Conservation (phyloP, 2,888 invertebrate species). For the Parnassius apollo region DNA sequence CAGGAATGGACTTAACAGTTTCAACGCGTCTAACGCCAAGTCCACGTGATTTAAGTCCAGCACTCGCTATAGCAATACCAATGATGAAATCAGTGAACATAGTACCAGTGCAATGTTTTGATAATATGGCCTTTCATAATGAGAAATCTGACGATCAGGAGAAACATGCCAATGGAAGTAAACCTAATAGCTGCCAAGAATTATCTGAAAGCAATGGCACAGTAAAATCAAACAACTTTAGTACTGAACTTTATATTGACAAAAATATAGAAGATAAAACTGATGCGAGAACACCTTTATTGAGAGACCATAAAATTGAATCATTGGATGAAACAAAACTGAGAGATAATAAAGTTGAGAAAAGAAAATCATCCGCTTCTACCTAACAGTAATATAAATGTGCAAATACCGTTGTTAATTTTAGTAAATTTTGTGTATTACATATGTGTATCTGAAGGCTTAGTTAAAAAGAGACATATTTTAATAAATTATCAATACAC, state of each 20-base stretch:
- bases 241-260: constrained; percentile 62
- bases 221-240: constrained; percentile 62
- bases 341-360: constrained; percentile 68
- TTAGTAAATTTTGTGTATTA: background rate
- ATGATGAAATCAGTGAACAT: constrained; percentile 81
- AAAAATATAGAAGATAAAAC: constrained; percentile 62
- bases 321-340: constrained; percentile 73
- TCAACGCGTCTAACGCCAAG: constrained; percentile 84
- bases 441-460: constrained; percentile 2
- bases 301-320: constrained; percentile 73
- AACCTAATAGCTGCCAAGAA: constrained; percentile 57
- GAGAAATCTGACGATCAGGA: constrained; percentile 52
- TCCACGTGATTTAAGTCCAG: constrained; percentile 84
- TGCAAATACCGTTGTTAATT: background rate
- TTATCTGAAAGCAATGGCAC: constrained; percentile 65
- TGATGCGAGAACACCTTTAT: constrained; percentile 68
- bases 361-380: constrained; percentile 74
- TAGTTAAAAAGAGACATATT: constrained; percentile 21
- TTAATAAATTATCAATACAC: constrained; percentile 14
- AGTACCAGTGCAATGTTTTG: constrained; percentile 73
- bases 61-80: constrained; percentile 82
- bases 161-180: constrained; percentile 48
- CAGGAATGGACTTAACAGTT: constrained; percentile 82
- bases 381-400: constrained; percentile 49
- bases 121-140: constrained; percentile 72